A percentile compares a stretch with the other conserved stretches of the same genome.
Evolutionary conservation across 2,113 vertebrate species (phyloP).

Genomic region (Chionodraco myersi): DNA sequence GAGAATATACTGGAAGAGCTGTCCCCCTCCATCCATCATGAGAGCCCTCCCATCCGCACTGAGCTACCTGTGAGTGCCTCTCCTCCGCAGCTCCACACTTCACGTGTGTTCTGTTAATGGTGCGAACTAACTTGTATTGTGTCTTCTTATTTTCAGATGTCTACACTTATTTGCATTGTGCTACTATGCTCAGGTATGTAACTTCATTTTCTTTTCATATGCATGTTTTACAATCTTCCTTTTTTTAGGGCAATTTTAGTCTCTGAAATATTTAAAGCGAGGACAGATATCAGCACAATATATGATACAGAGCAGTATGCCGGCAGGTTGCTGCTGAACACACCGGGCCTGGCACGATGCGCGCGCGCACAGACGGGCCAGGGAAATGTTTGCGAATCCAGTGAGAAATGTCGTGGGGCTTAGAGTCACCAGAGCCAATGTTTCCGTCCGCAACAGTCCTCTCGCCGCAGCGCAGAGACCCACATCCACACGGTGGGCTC

Average conservation of each 20-base stretch:
- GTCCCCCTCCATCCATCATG: conserved; percentile 76
- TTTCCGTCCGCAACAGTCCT: conserved; percentile 37
- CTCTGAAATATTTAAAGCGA: conserved; percentile 4
- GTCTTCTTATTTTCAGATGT: conserved; percentile 84
- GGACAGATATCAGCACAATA: conserved; percentile 39
- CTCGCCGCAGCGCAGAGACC: conserved; percentile 41
- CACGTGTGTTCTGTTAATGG: not conserved
- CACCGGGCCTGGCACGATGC: conserved; percentile 66
- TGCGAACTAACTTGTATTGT: not conserved
- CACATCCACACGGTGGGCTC: not conserved
- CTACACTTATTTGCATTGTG: conserved; percentile 94
- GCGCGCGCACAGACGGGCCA: conserved; percentile 56
- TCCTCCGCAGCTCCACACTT: conserved; percentile 9
- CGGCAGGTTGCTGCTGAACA: conserved; percentile 76
- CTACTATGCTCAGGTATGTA: conserved; percentile 95
- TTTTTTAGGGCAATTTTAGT: not conserved
- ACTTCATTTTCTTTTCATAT: not conserved
- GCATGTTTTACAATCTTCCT: not conserved
- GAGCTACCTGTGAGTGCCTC: conserved; percentile 83
- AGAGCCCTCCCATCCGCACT: conserved; percentile 73
- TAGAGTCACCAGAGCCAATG: conserved; percentile 22
- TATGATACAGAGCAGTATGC: conserved; percentile 51
- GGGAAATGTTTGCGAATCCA: conserved; percentile 41
- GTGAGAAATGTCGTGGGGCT: conserved; percentile 51
- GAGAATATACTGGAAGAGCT: conserved; percentile 38